Base-by-base conservation (phyloP, 2,797 vertebrate species). In the Odontamblyopus rebecca region DNA sequence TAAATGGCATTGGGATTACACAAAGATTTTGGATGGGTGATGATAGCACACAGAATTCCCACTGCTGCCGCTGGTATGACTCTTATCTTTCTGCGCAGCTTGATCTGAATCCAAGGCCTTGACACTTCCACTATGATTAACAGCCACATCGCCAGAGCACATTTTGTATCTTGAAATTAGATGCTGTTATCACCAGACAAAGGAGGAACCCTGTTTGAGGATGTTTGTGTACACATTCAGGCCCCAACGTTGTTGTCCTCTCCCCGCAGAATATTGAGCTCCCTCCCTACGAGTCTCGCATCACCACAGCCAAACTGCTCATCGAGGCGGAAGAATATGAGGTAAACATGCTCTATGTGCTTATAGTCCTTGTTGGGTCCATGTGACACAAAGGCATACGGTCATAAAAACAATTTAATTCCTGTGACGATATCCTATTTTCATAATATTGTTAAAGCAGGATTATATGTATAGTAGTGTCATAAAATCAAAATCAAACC, bases 261-360 rank as follows among this genome's bases (percentile, higher is more conserved):
- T 66, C 79, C 18, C 83, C 77, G 7, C 84, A 93, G 76, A 91
- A 54, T 38, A 62, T n/a, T 68, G 71, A 75, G 38, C 82, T 94
- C 79, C 93, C 91, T 16, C 80, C 85, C 0, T 95, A 91, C 0
- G 87, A 92, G 84, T 93, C 80, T 53, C 92, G 85, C 82, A 91
- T 94, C 86, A 93, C 88, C 56, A 86, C 91, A 0, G 82, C 87
- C 80, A 94, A 95, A 74, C 80, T 93, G 72, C 88, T 93, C 70
- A 90, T 86, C 7, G 91, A 93, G 87, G 87, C 80, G 0, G 92
- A 93, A 74, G 93, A 88, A 74, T 91, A 90, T 29, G 91, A 94
- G 92, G 90, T 94, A 89, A 88, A 80, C 7, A 19, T n/a, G 30
- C 60, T 35, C 18, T 19, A 16, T 61, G 29, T 61, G 27, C 51